Percentiles rank a stretch among this genome's conserved stretches.
These are phyloP conservation scores for Dusona sp. DNA, from an alignment of 2,888 invertebrate genomes.

Conservation along the genomic window DNA sequence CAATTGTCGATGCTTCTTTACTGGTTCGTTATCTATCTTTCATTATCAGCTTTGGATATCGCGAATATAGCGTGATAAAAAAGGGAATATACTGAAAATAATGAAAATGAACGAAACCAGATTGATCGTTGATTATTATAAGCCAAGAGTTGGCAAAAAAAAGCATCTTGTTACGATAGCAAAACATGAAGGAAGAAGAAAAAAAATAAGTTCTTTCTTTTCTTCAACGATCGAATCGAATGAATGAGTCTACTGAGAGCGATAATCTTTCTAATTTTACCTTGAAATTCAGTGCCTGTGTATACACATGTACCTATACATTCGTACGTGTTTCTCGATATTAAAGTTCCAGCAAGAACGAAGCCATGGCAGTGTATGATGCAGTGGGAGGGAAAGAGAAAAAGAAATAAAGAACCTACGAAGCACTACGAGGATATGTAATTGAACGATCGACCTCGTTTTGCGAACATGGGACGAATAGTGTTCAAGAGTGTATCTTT, in stretches of 20 bases:
- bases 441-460: conserved; percentile 63
- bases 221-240: neutral
- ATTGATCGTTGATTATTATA: conserved; percentile 3
- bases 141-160: neutral
- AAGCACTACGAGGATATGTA: conserved; percentile 60
- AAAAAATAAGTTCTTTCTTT: conserved; percentile 16
- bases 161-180: neutral
- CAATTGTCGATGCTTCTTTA: conserved; percentile 18
- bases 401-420: conserved; percentile 18
- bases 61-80: conserved; percentile 19
- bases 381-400: conserved; percentile 17
- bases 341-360: conserved; percentile 34
- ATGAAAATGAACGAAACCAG: conserved; percentile 21
- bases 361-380: conserved; percentile 45
- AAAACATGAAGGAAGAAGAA: neutral
- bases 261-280: conserved; percentile 25
- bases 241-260: conserved; percentile 34
- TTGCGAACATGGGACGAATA: conserved; percentile 25
- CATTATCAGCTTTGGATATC: conserved; percentile 54
- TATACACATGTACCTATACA: neutral
- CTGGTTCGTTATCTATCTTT: neutral
- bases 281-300: conserved; percentile 19
- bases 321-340: conserved; percentile 17
- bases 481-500: neutral
- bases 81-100: neutral